These are phyloP conservation scores for Agelaius phoeniceus DNA, from an alignment of 2,113 vertebrate species.

Conservation along the genomic window DNA sequence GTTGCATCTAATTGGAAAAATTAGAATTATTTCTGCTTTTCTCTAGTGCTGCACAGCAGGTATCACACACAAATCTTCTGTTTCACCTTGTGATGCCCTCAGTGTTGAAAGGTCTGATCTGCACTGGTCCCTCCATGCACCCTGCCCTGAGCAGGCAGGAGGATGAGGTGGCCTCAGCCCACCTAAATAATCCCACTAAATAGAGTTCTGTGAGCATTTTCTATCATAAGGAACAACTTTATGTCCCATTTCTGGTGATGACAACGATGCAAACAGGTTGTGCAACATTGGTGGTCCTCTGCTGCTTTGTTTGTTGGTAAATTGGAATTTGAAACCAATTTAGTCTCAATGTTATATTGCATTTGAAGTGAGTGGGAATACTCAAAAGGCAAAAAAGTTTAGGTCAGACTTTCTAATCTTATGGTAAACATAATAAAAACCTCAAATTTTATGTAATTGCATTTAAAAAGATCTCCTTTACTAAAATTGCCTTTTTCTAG, in stretches of 20 bases:
- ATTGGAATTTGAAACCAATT: background rate
- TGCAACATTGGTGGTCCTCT: background rate
- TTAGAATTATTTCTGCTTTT: background rate
- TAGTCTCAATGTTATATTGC: background rate
- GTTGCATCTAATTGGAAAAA: background rate
- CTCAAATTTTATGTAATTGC: background rate
- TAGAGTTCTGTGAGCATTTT: background rate
- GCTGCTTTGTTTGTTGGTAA: background rate
- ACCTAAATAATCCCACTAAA: background rate
- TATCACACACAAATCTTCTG: background rate
- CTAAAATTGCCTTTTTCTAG: background rate
- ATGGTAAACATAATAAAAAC: background rate
- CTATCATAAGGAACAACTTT: background rate
- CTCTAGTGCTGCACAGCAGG: background rate
- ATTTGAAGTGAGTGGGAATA: background rate
- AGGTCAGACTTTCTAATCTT: background rate
- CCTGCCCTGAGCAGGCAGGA: background rate
- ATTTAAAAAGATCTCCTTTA: background rate
- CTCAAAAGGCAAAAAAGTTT: background rate
- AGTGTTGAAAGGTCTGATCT: background rate
- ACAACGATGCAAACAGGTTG: background rate
- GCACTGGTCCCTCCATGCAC: accelerated
- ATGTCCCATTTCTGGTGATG: background rate
- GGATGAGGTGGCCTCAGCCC: background rate
- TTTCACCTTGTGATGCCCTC: background rate